phyloP scores from a whole-genome alignment of 2,113 vertebrate species.

The Ictalurus punctatus region DNA sequence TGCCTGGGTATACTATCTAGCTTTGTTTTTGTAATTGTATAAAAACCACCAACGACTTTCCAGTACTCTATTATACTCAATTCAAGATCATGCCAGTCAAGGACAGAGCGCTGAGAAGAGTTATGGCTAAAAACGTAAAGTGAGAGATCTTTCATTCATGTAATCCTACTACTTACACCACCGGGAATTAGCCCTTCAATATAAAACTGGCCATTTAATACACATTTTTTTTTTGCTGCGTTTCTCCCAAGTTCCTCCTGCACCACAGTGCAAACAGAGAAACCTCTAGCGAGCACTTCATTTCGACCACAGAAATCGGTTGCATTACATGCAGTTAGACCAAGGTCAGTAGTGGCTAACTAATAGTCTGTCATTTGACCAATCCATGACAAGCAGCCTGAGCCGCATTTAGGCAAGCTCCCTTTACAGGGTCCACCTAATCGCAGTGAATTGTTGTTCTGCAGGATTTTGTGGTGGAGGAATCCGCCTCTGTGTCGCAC shows the following conservation, averaged over 20 bases:
- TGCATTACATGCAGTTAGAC: slow-evolving; percentile 44
- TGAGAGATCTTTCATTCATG: slow-evolving; percentile 23
- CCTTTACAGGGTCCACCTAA: slow-evolving; percentile 17
- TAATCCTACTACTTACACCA: slow-evolving; percentile 51
- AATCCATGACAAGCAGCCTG: background rate
- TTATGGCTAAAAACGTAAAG: background rate
- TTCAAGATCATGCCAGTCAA: slow-evolving; percentile 25
- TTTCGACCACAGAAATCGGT: slow-evolving; percentile 49
- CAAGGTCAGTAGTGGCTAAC: slow-evolving; percentile 39
- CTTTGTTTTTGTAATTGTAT: slow-evolving; percentile 23
- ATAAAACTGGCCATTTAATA: slow-evolving; percentile 20
- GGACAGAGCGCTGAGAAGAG: slow-evolving; percentile 17
- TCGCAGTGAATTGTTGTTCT: slow-evolving; percentile 36
- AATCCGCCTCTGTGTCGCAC: slow-evolving; percentile 39
- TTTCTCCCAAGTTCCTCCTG: slow-evolving; percentile 36
- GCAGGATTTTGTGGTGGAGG: slow-evolving; percentile 44
- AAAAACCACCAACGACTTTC: slow-evolving; percentile 11
- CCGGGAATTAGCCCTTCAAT: slow-evolving; percentile 11
- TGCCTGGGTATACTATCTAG: slow-evolving; percentile 21
- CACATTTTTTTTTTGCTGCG: slow-evolving; percentile 11
- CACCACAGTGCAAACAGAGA: slow-evolving; percentile 49
- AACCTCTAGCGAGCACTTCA: slow-evolving; percentile 47
- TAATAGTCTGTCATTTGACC: slow-evolving; percentile 30
- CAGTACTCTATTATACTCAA: slow-evolving; percentile 5
- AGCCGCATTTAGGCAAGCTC: slow-evolving; percentile 18